Evolutionary conservation across 2,113 vertebrate genomes (phyloP).

Genomic region (Nesoenas mayeri): DNA sequence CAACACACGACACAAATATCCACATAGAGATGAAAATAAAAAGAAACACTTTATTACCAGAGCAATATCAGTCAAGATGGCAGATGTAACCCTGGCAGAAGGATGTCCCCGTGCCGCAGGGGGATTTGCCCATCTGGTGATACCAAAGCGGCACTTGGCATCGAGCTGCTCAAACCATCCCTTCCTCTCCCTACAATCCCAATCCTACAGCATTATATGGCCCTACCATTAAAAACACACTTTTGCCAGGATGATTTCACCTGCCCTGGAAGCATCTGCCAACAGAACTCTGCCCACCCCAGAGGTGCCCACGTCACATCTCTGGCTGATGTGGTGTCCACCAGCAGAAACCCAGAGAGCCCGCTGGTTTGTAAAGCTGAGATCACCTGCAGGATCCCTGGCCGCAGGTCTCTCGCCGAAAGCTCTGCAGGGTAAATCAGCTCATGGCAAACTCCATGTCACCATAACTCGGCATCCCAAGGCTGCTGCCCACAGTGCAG

Average conservation of each 20-base stretch:
- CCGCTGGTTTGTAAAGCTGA: not conserved
- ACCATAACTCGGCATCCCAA: not conserved
- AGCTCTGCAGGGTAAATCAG: not conserved
- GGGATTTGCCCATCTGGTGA: not conserved
- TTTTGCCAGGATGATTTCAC: not conserved
- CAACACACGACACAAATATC: not conserved
- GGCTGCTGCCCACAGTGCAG: not conserved
- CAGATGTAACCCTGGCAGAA: not conserved
- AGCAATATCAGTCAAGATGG: not conserved
- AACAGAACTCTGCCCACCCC: not conserved
- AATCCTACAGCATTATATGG: not conserved
- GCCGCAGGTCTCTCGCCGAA: not conserved
- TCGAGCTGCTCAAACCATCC: not conserved
- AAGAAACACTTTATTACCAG: not conserved
- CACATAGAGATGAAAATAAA: not conserved
- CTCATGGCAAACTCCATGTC: not conserved
- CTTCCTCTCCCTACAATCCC: not conserved
- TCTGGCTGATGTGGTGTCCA: not conserved
- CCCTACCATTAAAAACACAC: not conserved
- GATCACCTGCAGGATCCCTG: not conserved
- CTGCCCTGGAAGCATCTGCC: not conserved
- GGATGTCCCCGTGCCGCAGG: not conserved
- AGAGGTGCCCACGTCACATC: accelerated
- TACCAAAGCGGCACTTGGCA: not conserved
- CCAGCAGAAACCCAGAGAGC: not conserved